phyloP scores from a whole-genome alignment of 2,797 vertebrate species.

The Luscinia luscinia region DNA sequence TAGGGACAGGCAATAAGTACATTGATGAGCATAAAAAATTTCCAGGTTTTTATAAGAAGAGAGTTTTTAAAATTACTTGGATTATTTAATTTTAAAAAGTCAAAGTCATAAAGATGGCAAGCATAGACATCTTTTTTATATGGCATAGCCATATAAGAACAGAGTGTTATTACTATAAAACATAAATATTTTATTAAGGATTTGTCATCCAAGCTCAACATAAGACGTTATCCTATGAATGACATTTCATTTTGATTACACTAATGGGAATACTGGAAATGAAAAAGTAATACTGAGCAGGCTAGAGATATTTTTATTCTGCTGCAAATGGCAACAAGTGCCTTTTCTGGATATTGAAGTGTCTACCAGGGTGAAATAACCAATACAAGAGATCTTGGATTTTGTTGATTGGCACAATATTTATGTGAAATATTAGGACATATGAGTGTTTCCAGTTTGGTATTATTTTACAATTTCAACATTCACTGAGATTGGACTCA shows the following conservation, averaged over 20 bases:
- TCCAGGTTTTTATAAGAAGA: not conserved
- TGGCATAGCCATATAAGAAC: not conserved
- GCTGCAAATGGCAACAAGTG: not conserved
- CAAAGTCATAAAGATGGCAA: not conserved
- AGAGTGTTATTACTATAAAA: not conserved
- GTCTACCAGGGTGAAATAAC: not conserved
- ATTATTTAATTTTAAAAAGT: not conserved
- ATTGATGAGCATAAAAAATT: not conserved
- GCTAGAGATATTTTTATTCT: not conserved
- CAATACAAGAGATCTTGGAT: not conserved
- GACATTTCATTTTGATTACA: not conserved
- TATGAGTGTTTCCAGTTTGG: not conserved
- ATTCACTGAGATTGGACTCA: not conserved
- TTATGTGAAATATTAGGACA: not conserved
- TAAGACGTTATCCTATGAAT: not conserved
- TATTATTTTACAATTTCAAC: not conserved
- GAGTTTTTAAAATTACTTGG: rapidly evolving
- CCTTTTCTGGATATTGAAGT: not conserved
- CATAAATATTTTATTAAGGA: not conserved
- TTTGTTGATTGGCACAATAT: not conserved
- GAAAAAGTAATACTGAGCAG: not conserved
- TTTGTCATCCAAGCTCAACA: not conserved
- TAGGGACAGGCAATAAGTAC: not conserved
- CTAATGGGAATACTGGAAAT: not conserved
- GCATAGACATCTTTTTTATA: not conserved